phyloP scores from a whole-genome alignment of 2,797 vertebrate species.

The Falco biarmicus region DNA sequence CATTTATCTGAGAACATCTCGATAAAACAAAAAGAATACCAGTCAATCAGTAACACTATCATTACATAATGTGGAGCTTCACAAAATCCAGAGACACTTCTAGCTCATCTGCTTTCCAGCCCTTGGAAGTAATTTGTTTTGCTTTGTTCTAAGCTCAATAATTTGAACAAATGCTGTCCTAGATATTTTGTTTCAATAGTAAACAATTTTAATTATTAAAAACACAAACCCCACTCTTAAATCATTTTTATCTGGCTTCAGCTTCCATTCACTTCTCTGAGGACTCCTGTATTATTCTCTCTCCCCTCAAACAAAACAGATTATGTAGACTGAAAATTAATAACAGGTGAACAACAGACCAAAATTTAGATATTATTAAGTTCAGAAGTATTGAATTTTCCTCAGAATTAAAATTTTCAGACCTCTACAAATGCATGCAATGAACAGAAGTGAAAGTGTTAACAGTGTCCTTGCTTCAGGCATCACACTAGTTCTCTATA shows the following conservation, averaged over 20 bases:
- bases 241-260: background rate
- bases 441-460: background rate
- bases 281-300: background rate
- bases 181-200: background rate
- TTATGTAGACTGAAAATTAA: background rate
- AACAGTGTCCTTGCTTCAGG: background rate
- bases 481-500: background rate
- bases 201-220: background rate
- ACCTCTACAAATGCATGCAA: background rate
- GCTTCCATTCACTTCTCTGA: background rate
- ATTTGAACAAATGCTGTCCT: background rate
- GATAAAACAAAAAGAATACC: background rate
- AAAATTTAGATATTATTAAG: background rate
- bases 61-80: background rate
- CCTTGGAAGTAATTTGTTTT: background rate
- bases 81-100: background rate
- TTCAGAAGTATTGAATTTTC: background rate
- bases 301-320: rapidly evolving
- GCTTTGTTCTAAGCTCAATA: background rate
- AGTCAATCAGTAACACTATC: background rate
- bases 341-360: background rate
- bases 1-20: background rate
- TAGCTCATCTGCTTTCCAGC: background rate
- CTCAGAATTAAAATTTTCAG: background rate
- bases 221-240: background rate